Percentiles rank a stretch among this genome's conserved stretches.
phyloP scores from a whole-genome alignment of 2,888 invertebrate species.

The Masnerella sp. region DNA sequence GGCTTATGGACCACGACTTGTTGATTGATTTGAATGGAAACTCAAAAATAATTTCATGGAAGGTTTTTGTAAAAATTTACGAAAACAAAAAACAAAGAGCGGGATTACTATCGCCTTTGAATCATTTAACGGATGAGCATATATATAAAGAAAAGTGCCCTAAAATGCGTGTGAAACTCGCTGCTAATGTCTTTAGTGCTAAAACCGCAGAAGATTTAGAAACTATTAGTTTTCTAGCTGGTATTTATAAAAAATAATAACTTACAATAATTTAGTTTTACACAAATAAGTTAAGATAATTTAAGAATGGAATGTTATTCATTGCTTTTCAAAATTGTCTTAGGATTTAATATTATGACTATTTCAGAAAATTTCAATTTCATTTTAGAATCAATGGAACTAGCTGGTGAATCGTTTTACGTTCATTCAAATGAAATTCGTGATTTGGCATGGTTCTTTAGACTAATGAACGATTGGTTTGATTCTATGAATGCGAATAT shows the following conservation, averaged over 20 bases:
- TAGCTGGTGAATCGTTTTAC: neutral
- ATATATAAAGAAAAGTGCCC: slow-evolving; percentile 1
- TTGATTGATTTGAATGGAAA: neutral
- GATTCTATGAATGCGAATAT: neutral
- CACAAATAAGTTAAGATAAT: no score
- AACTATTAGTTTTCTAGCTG: neutral
- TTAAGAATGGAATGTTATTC: no score
- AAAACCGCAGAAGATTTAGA: neutral
- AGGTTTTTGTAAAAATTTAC: neutral
- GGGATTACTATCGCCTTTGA: neutral
- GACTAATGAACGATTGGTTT: slow-evolving; percentile 1
- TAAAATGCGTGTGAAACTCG: neutral
- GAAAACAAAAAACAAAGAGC: neutral
- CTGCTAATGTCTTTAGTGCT: neutral
- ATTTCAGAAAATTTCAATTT: neutral
- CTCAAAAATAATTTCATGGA: neutral
- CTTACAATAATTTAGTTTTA: no score
- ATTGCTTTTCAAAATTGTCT: no score
- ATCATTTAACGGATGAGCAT: slow-evolving; percentile 3
- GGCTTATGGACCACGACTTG: neutral
- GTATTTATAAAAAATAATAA: neutral
- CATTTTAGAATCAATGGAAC: no score
- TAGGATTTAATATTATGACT: no score
- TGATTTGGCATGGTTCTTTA: slow-evolving; percentile 2
- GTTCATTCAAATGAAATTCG: neutral